Conservation (phyloP, 1,140 invertebrate species). For the Idris sp. region DNA sequence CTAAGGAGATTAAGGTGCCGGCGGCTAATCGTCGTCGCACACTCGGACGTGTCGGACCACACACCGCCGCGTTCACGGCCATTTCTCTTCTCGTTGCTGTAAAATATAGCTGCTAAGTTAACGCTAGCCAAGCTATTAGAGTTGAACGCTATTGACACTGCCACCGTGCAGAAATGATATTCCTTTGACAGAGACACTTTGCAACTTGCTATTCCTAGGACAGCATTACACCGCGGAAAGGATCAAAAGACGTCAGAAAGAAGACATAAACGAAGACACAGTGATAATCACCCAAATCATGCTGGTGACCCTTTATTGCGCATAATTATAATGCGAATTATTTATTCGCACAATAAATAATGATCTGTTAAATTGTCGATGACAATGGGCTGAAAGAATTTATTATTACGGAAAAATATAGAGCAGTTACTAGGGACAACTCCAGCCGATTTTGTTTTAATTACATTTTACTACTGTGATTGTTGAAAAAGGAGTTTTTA, state of each 20-base stretch:
- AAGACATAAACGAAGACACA: slow-evolving; percentile 18
- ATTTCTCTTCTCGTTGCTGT: slow-evolving; percentile 61
- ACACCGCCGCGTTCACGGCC: slow-evolving; percentile 54
- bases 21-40: slow-evolving; percentile 65
- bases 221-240: slow-evolving; percentile 32
- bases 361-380: slow-evolving; percentile 16
- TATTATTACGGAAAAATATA: too few relatives aligned
- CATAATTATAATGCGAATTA: too few relatives aligned
- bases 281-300: slow-evolving; percentile 37
- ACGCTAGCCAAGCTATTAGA: slow-evolving; percentile 32
- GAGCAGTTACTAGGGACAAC: too few relatives aligned
- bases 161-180: slow-evolving; percentile 42
- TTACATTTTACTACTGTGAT: too few relatives aligned
- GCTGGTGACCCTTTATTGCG: slow-evolving; percentile 23
- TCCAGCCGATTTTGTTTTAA: too few relatives aligned
- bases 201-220: slow-evolving; percentile 23
- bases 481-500: too few relatives aligned
- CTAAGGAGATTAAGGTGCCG: slow-evolving; percentile 62
- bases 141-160: slow-evolving; percentile 38
- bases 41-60: slow-evolving; percentile 55
- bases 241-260: slow-evolving; percentile 37
- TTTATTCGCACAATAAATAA: slow-evolving; percentile 14
- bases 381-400: slow-evolving; percentile 3
- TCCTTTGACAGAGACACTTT: slow-evolving; percentile 44
- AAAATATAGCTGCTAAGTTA: slow-evolving; percentile 62